Evolutionary conservation across 2,113 vertebrate genomes (phyloP).

Genomic region (Lagopus leucura): DNA sequence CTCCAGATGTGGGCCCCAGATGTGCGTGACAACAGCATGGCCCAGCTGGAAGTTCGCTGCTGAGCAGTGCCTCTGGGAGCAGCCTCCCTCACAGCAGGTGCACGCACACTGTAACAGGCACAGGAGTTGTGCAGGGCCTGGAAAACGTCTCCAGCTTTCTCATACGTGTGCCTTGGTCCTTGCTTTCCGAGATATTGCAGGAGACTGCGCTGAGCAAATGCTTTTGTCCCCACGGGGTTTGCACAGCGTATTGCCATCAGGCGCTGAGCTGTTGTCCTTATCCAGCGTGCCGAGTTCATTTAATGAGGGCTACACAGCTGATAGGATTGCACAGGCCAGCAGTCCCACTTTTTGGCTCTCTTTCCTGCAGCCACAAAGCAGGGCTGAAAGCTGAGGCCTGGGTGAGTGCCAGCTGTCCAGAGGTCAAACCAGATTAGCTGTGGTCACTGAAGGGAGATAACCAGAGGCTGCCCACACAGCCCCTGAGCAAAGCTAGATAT

Average conservation of each 20-base stretch:
- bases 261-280: background rate
- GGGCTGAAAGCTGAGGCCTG: background rate
- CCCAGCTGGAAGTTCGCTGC: background rate
- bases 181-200: background rate
- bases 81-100: accelerated
- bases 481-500: background rate
- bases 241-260: background rate
- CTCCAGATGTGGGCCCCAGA: accelerated
- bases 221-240: background rate
- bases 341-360: background rate
- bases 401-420: background rate
- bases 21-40: background rate
- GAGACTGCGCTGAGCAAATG: background rate
- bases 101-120: background rate
- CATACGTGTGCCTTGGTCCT: accelerated
- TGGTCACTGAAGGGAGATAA: background rate
- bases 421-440: background rate
- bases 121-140: background rate
- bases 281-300: background rate
- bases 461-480: background rate
- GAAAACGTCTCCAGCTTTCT: background rate
- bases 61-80: accelerated
- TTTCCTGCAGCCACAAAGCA: background rate
- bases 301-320: background rate
- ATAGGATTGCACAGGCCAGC: background rate